Evolutionary conservation across 2,797 vertebrate genomes (phyloP), one percentile per base, ranked within the genome.

Genomic region (Hippopotamyrus pictus): DNA sequence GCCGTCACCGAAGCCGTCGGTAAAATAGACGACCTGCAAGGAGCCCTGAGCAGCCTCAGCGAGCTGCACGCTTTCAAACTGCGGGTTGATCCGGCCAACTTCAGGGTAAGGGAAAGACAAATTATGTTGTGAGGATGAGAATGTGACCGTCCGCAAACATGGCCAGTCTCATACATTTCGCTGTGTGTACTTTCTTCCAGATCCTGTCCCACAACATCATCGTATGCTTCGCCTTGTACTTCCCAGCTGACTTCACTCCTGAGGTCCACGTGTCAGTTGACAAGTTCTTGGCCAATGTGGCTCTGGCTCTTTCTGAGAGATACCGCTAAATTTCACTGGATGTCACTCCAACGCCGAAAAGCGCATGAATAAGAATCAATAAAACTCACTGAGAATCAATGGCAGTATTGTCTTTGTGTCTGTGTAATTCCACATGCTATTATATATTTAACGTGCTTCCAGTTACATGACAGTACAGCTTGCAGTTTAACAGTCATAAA

Each of bases 31-130:
- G 90, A 96, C 90, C 89, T 98, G 8, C 53, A 25, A 0, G 0
- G 0, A 0, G 94, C 95, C 3, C 89, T 99, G 90, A 89, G 93
- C 88, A 94, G 92, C 0, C 95, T 97, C 0, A 97, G 96, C 65
- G 95, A 96, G 93, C 92, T 93, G 90, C 96, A 97, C 84, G 96
- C 96, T 84, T 96, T 93, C 88, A 65, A 93, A 86, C 89, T 97
- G 91, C 94, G 94, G 46, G 90, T 96, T 17, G 97, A 97, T 57
- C 97, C 96, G 0, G 88, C 93, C 92, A 97, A 97, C 93, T 97
- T 97, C 83, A 96, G 94, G 96, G 97, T 93, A 89, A 93, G 93
- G 6, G 46, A 22, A 84, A 46, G 8, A 19, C n/a, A 12, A 33
- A 90, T 22, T 11, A 33, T 8, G 69, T 25, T n/a, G 50, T 8